Base-by-base conservation (phyloP, 1,140 invertebrate species). In the Pissodes strobi region DNA sequence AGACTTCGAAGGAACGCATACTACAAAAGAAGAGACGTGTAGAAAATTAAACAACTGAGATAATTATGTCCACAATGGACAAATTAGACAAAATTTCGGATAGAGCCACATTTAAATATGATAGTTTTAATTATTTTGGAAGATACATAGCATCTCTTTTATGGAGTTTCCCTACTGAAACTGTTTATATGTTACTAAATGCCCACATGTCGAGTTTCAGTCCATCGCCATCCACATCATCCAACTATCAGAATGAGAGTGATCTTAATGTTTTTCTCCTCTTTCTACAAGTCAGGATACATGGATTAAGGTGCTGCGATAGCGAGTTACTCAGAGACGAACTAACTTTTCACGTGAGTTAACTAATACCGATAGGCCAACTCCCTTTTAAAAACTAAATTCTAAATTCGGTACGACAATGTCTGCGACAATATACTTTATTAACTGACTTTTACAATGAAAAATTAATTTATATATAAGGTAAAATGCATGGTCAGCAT, bases 11-110 rank as follows among this genome's bases (percentile, higher is more conserved):
- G 15, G 39, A 52, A 18, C 23, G 23, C 1, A 8, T 37, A 30
- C 1, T 30, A 17, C 49, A 52, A 52, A 34, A 27, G 18, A 52
- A 52, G 49, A 1, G 27, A 8, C 23, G 34, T 30, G 13, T 30
- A 27, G 49, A 52, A 52, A 34, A 52, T 52, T 1, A 27, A 52
- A 15, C 13, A 52, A 22, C 13, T 6, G 23, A 52, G 3, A 12
- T 52, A 52, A 8, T 64, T n/a, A 34, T 22, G 53, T 51, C 53
- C 12, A 39, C 61, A 46, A 38, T 64, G 23, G 13, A 43, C 9
- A 64, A 56, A 56, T 46, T 64, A 56, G 30, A 64, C 18, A 46
- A 56, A 27, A 64, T 64, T 22, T 60, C 58, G 0, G 30, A 60
- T 19, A 57, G 62, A 57, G 62, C 45, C 22, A 38, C 59, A 52